Evolutionary conservation across 2,888 invertebrate species (phyloP).

Genomic region (Thyatira batis): DNA sequence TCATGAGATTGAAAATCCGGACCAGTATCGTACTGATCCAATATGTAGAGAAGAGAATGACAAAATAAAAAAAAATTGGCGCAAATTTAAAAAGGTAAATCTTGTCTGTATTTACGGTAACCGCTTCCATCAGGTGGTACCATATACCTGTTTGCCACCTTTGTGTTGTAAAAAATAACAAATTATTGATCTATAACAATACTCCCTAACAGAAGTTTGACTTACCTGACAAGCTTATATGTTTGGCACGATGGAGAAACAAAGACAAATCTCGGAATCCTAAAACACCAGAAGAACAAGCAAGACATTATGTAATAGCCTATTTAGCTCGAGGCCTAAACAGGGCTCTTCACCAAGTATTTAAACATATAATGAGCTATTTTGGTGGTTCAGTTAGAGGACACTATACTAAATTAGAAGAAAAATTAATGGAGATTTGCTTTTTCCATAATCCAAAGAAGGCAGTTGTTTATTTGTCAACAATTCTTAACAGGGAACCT

Average conservation of each 20-base stretch:
- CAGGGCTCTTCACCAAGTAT: constrained; percentile 61
- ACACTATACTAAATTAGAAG: constrained; percentile 47
- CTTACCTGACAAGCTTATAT: constrained; percentile 57
- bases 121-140: too few species aligned
- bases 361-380: constrained; percentile 44
- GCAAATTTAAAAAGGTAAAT: constrained; percentile 54
- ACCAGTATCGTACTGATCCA: constrained; percentile 44
- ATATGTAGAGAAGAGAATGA: constrained; percentile 57
- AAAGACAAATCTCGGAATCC: constrained; percentile 38
- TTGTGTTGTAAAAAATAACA: too few species aligned
- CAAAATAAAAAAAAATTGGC: constrained; percentile 57
- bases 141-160: too few species aligned
- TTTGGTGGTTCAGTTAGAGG: constrained; percentile 47
- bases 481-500: constrained; percentile 54
- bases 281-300: constrained; percentile 45
- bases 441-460: constrained; percentile 48
- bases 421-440: constrained; percentile 63
- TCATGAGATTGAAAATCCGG: constrained; percentile 17
- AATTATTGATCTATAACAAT: background rate
- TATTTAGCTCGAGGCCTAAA: constrained; percentile 60
- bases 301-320: constrained; percentile 53
- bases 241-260: constrained; percentile 63
- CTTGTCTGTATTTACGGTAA: background rate
- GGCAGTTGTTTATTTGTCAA: constrained; percentile 43
- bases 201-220: constrained; percentile 48